A percentile compares a stretch with the other conserved stretches of the same genome.
Evolutionary conservation across 2,113 vertebrate genomes (phyloP).

Genomic region (Clinocottus analis): DNA sequence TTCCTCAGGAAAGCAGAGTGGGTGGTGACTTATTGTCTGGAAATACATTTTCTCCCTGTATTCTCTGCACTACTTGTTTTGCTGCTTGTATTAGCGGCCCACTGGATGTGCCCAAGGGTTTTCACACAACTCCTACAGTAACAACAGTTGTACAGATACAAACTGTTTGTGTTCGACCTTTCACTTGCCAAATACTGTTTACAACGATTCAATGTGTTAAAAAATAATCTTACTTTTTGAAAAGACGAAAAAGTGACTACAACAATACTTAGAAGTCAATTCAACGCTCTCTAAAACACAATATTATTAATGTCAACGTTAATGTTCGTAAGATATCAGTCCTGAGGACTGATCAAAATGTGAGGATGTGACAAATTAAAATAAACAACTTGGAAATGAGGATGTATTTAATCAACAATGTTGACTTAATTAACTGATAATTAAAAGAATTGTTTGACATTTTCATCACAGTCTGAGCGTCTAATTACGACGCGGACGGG

Average conservation of each 20-base stretch:
- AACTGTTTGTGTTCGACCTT: slow-evolving; percentile 57
- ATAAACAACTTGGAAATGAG: too few species aligned
- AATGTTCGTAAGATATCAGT: not conserved
- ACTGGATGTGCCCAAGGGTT: slow-evolving; percentile 54
- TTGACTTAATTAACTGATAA: too few species aligned
- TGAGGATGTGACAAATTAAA: not conserved
- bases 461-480: too few species aligned
- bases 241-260: not conserved
- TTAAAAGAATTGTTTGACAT: too few species aligned
- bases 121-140: slow-evolving; percentile 14
- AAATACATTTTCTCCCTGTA: slow-evolving; percentile 50
- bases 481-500: too few species aligned
- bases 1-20: slow-evolving; percentile 44
- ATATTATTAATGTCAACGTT: not conserved
- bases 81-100: slow-evolving; percentile 58
- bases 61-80: slow-evolving; percentile 51
- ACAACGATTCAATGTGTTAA: slow-evolving; percentile 14
- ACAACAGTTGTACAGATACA: slow-evolving; percentile 39
- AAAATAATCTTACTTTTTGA: slow-evolving; percentile 1
- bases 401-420: too few species aligned
- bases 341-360: not conserved
- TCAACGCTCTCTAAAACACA: not conserved
- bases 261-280: not conserved
- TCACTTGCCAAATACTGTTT: slow-evolving; percentile 38
- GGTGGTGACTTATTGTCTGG: slow-evolving; percentile 60